Percentiles rank a stretch among this genome's conserved stretches.
phyloP scores from a whole-genome alignment of 2,113 vertebrate genomes.

The Haemorhous mexicanus region DNA sequence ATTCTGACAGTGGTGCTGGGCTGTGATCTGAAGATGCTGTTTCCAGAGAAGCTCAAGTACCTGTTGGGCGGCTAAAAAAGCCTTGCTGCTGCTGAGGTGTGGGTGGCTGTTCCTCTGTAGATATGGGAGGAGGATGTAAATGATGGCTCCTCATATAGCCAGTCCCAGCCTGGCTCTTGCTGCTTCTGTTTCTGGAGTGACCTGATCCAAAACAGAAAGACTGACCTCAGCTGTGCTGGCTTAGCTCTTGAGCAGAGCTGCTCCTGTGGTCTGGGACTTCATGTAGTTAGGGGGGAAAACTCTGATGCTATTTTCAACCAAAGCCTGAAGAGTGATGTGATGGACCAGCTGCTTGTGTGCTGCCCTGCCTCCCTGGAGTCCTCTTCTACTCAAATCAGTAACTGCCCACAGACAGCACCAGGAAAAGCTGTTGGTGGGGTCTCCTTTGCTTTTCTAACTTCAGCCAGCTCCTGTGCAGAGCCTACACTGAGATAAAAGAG shows the following conservation, averaged over 20 bases:
- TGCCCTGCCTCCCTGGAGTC: background rate
- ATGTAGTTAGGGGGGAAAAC: background rate
- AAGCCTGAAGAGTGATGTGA: background rate
- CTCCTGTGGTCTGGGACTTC: background rate
- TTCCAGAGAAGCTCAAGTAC: background rate
- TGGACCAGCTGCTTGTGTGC: background rate
- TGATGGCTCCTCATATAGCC: background rate
- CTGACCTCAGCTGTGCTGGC: background rate
- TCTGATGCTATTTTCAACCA: background rate
- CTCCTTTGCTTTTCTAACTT: conserved; percentile 17
- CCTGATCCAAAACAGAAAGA: background rate
- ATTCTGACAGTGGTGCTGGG: background rate
- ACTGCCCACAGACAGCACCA: background rate
- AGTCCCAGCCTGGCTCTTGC: background rate
- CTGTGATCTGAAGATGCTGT: background rate
- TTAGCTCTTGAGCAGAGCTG: background rate
- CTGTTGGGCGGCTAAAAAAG: background rate
- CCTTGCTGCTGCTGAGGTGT: background rate
- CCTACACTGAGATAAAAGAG: conserved; percentile 51
- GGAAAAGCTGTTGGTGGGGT: conserved; percentile 16
- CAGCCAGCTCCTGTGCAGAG: conserved; percentile 32
- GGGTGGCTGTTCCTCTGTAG: background rate
- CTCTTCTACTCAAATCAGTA: background rate
- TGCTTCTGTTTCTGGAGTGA: background rate
- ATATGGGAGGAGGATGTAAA: accelerated